A percentile compares a stretch with the other conserved stretches of the same genome.
Conservation (phyloP, 92 coral and sea anemone genomes). For the Paramuricea clavata region DNA sequence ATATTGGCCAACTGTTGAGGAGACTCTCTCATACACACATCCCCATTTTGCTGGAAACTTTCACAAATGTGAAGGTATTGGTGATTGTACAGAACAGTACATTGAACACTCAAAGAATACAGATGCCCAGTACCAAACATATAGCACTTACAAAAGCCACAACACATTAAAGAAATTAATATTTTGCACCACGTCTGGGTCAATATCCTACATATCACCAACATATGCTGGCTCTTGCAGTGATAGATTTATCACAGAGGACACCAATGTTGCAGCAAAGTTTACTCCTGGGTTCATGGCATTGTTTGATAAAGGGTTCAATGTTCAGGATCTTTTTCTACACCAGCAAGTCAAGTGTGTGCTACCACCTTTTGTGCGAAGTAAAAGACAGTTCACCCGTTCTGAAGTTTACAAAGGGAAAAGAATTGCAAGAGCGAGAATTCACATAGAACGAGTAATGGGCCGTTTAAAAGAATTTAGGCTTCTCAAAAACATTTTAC, state of each 20-base stretch:
- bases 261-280: conserved; percentile 51
- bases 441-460: conserved; percentile 1
- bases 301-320: conserved; percentile 20
- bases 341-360: conserved; percentile 47
- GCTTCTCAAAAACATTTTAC: background rate
- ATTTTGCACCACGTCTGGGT: conserved; percentile 52
- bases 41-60: conserved; percentile 58
- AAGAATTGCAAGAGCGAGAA: background rate
- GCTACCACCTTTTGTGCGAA: background rate
- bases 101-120: conserved; percentile 60
- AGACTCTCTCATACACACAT: conserved; percentile 40
- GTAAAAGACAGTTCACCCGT: background rate
- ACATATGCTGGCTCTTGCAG: conserved; percentile 64
- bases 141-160: conserved; percentile 63
- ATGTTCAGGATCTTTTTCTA: conserved; percentile 53
- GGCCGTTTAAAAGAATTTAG: background rate
- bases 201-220: conserved; percentile 54
- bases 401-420: conserved; percentile 1
- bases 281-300: conserved; percentile 51
- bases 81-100: conserved; percentile 66
- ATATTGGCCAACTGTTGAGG: conserved; percentile 67
- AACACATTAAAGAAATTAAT: conserved; percentile 60
- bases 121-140: conserved; percentile 52
- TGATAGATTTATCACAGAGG: conserved; percentile 49
- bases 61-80: conserved; percentile 60